Base-by-base conservation (phyloP, 2,888 invertebrate genomes). In the Neoascia interrupta region DNA sequence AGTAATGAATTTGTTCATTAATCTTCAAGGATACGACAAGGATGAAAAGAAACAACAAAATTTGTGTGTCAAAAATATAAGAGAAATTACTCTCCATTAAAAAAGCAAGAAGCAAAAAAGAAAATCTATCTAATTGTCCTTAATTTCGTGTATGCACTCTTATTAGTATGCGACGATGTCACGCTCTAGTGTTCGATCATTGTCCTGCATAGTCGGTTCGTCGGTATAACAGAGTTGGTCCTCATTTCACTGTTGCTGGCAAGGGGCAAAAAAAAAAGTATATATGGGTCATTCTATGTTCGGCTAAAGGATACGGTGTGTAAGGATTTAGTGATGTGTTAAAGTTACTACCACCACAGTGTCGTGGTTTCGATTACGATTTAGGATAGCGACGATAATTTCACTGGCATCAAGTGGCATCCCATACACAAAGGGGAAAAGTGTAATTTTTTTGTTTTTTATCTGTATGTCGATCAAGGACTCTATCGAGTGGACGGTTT, bases 391-490 rank as follows among this genome's bases (percentile, higher is more conserved):
- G 56, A 61, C 58, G 43, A 45, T 72, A 66, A 72, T 54, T 60
- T 43, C 26, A 23, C 53, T 73, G 79, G 61, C 73, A 79, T 79
- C 61, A 79, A 79, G 66, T 73, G 79, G 58, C 72, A 39, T 26
- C 47, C 72, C 72, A 53, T 31, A 41, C 5, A 16, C 10, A 8
- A 15, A 11, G 54, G 13, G 18, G 21, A 8, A 5, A 13, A 8
- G 16, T 68, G n/a, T 56, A 16, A 49, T 45, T 64, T 6, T 19
- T 43, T 18, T 21, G 41, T 6, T 18, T 21, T 43, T 54, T 63
- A 68, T 79, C 66, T 66, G 61, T 60, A 68, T 79, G 66, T 56
- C 66, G 66, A 66, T 73, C 79, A 79, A 79, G 79, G 79, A 73
- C 54, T 61, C 34, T 47, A 63, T 69, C 37, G 54, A 75, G 75